Conservation (phyloP, 1,140 invertebrate genomes). For the Drosophila kohkoa region DNA sequence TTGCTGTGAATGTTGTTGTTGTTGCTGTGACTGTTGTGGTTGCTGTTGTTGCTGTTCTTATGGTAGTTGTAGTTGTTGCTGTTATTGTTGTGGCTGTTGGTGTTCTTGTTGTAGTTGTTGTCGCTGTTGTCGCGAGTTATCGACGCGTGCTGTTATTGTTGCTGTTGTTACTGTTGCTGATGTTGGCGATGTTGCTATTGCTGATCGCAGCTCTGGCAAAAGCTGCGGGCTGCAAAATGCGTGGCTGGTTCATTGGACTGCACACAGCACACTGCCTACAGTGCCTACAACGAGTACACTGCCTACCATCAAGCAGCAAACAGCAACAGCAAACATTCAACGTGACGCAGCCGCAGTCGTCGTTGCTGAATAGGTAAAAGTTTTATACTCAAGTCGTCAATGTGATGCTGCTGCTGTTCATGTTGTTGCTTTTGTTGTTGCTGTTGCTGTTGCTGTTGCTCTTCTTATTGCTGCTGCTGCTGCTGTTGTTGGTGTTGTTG, state of each 20-base stretch:
- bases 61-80: too few relatives aligned
- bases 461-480: too few relatives aligned
- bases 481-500: conserved; percentile 39
- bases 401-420: conserved; percentile 51
- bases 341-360: conserved; percentile 1
- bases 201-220: conserved; percentile 63
- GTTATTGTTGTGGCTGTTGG: too few relatives aligned
- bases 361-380: conserved; percentile 74
- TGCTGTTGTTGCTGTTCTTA: too few relatives aligned
- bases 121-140: conserved; percentile 58
- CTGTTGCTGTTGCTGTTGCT: conserved; percentile 14
- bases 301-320: not conserved
- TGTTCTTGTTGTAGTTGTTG: conserved; percentile 55
- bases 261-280: conserved; percentile 18
- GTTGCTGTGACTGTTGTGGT: too few relatives aligned
- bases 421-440: conserved; percentile 41
- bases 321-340: not conserved
- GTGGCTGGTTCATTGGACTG: conserved; percentile 74
- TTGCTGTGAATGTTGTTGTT: conserved; percentile 41
- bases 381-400: conserved; percentile 68
- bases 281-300: not conserved
- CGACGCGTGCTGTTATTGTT: conserved; percentile 54
- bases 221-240: conserved; percentile 73
- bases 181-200: conserved; percentile 50
- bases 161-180: conserved; percentile 59